Base-by-base conservation (phyloP, 1,140 invertebrate genomes). In the Drosophila paulistorum region DNA sequence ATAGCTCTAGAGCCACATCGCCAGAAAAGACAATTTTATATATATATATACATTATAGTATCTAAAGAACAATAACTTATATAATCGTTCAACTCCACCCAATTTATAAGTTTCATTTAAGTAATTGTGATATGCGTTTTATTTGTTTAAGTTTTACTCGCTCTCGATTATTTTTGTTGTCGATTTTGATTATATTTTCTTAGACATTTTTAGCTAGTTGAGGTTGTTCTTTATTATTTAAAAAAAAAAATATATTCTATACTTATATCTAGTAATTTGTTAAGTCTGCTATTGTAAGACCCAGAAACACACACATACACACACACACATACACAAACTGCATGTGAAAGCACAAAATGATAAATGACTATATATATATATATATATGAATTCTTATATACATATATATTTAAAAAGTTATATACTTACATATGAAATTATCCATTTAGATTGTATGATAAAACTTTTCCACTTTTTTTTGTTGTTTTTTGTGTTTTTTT, bases 41-140 rank as follows among this genome's bases (percentile, higher is more conserved):
- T 67, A 39, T 66, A 39, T 57, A 37, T 51, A 30, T 30, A 30
- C 30, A 30, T 30, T 30, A 30, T 57, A 62, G 48, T 57, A 68
- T 68, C 48, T 41, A 55, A 70, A 72, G 42, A 79, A 69, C 70
- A 67, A 33, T 33, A 30, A 70, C 64, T 62, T 62, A 69, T 17
- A 48, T 71, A 74, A 82, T 79, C 87, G 79, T 86, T 86, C 77
- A 83, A 80, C 83, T 87, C 83, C 83, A 87, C 83, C 83, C 84
- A 89, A 81, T 85, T 89, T 90, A 85, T 90, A 90, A 90, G 81
- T 81, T 90, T 20, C 72, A 60, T 77, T 83, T 89, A 89, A 89
- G 80, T 90, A 89, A 67, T 41, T 78, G 69, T 63, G 54, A 51
- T 77, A 68, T 37, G 59, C 51, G 20, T 23, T 51, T 51, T 71